Base-by-base conservation (phyloP, 2,888 invertebrate genomes). In the Heliconius ismenius region DNA sequence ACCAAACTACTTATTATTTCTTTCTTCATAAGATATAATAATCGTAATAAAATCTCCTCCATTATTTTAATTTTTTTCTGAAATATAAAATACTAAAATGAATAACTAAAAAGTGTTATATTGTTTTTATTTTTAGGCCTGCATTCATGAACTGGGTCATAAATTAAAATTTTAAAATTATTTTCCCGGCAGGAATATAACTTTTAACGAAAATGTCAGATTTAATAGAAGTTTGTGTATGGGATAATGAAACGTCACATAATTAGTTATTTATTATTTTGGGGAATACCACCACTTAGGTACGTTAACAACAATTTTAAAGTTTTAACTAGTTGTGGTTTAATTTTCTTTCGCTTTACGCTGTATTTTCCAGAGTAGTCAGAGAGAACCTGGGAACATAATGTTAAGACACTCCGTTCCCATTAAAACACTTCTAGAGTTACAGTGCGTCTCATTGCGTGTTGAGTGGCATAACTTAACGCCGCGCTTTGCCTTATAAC, bases 261-360 rank as follows among this genome's bases (percentile, higher is more conserved):
- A 65, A 36, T 39, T 13, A 39, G n/a, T 65, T 65, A 39, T 65
- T 65, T 39, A 65, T 65, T n/a, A 65, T 65, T 39, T 15, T 24
- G 13, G 39, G 39, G 21, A 6, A 10, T 21, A 18, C 18, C 10
- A 0, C 28, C 28, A 28, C 32, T 28, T 10, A 64, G 21, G 3
- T 10, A 0, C 18, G 64, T 21, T 32, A 64, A 21, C 32, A 21
- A 64, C 32, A 64, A 64, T 21, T 32, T 18, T 3, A 21, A 21
- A 1, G 0, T 28, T 64, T 32, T 64, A 64, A 64, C 18, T 32
- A 64, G 10, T 18, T 64, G 32, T 21, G 18, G 21, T 49, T 49
- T 18, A 18, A 49, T 58, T 11, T n/a, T 58, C 3, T 58, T n/a
- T 11, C 10, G n/a, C 9, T 58, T 9, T 1, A n/a, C 21, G 9